Evolutionary conservation across 2,888 invertebrate species (phyloP).

Genomic region (Drosophila meridiana): DNA sequence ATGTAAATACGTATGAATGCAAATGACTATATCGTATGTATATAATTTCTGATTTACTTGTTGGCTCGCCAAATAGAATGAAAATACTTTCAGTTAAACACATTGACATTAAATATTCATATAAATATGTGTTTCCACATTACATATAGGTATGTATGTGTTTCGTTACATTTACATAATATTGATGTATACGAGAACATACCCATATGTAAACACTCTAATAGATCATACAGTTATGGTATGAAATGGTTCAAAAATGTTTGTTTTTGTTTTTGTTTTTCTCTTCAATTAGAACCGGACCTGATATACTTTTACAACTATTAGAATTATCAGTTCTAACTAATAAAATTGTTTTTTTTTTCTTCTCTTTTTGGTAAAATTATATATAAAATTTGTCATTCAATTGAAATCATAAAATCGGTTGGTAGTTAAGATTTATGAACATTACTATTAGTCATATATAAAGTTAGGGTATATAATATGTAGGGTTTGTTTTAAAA

Average conservation of each 20-base stretch:
- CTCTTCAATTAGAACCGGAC: conserved; percentile 56
- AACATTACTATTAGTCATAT: conserved; percentile 50
- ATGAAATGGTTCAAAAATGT: conserved; percentile 4
- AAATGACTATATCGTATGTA: conserved; percentile 56
- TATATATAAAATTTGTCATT: conserved; percentile 3
- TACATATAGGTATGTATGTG: conserved; percentile 24
- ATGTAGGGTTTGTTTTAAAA: conserved; percentile 64
- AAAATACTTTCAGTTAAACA: conserved; percentile 53
- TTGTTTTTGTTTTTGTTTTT: conserved; percentile 17
- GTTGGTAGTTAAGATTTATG: conserved; percentile 29
- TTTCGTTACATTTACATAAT: conserved; percentile 12
- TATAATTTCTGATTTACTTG: conserved; percentile 32
- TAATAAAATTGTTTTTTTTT: conserved; percentile 6
- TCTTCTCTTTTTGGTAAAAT: not conserved
- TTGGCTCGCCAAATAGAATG: conserved; percentile 40
- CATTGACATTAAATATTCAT: conserved; percentile 52
- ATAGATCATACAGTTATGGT: conserved; percentile 27
- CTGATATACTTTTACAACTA: conserved; percentile 35
- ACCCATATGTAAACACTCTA: conserved; percentile 21
- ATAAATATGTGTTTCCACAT: conserved; percentile 32
- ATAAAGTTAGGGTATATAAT: conserved; percentile 46
- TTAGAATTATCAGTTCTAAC: conserved; percentile 28
- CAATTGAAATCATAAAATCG: conserved; percentile 1
- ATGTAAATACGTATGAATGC: conserved; percentile 61
- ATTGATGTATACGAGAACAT: conserved; percentile 9